Conservation (phyloP, 23 tunicate genomes). For the Halocynthia aurantium region DNA sequence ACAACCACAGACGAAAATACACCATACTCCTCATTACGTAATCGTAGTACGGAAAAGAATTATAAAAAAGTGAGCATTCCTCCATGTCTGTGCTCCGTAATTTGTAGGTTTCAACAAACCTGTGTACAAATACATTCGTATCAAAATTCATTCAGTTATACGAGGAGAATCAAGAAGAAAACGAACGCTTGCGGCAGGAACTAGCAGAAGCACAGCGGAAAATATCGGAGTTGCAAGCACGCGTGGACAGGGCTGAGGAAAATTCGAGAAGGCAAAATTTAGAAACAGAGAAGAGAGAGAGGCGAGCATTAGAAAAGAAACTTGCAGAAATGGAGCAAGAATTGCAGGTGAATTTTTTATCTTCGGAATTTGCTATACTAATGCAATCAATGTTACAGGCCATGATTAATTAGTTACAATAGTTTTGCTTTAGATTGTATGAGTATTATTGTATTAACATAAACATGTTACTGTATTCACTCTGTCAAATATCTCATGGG, state of each 20-base stretch:
- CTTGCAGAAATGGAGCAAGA: conserved; percentile 71
- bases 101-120: too few species aligned
- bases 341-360: conserved; percentile 33
- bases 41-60: conserved; percentile 39
- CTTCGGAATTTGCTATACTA: too few species aligned
- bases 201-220: conserved; percentile 44
- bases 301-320: conserved; percentile 43
- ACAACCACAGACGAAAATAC: conserved; percentile 8
- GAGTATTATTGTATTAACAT: too few species aligned
- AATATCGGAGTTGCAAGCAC: conserved; percentile 46
- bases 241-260: conserved; percentile 57
- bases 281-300: conserved; percentile 57
- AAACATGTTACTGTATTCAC: too few species aligned
- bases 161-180: conserved; percentile 48
- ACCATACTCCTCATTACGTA: conserved; percentile 25
- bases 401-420: too few species aligned
- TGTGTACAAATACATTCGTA: too few species aligned
- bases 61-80: conserved; percentile 46
- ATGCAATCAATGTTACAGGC: too few species aligned
- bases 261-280: conserved; percentile 32
- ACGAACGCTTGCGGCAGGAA: conserved; percentile 43
- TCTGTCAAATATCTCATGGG: too few species aligned
- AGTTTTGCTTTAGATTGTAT: too few species aligned
- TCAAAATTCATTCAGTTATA: conserved; percentile 38
- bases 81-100: too few species aligned